Base-by-base conservation (phyloP, 2,888 invertebrate genomes). In the Rhyacophila evoluta region DNA sequence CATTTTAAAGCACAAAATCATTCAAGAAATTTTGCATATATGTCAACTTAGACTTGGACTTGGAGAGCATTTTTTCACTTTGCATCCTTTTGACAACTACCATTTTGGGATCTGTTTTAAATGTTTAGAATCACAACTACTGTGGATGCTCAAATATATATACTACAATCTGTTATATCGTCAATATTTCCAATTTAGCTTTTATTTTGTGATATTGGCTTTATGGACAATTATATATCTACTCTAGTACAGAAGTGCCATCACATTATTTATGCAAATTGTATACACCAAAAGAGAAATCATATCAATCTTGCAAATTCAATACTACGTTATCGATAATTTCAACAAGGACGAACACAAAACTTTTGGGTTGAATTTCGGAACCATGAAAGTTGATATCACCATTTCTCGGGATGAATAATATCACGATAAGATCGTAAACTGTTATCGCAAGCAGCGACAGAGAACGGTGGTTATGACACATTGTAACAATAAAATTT, bases 261-360 rank as follows among this genome's bases (percentile, higher is more conserved):
- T 12, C 10, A 19, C 55, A 55, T 55, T 55, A 1, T 55, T 8
- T 55, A 55, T 25, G 55, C 4, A 55, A 55, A 55, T 55, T 55
- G 19, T 55, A 55, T 19, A 6, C 19, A 19, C 10, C 15, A 10
- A 55, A 55, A 55, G 6, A 55, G 55, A 25, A 33, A 55, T 55
- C 8, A 19, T 55, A 55, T 55, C 29, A 55, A 19, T 55, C 19
- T 55, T 55, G 25, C 8, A 55, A 55, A 55, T 55, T 55, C 15
- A 55, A 55, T 55, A 55, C 25, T 55, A 10, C 55, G 19, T 55
- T 55, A 55, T 55, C 55, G 19, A 55, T 55, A 55, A 55, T 55
- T 55, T 8, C 15, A 55, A 19, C 55, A 55, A 25, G 25, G 25
- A 55, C 55, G 25, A 55, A 55, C 19, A 19, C 19, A 19, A 55